Percentiles rank a stretch among this genome's conserved stretches.
Conservation (phyloP, 92 coral and sea anemone species). For the Metridium senile region DNA sequence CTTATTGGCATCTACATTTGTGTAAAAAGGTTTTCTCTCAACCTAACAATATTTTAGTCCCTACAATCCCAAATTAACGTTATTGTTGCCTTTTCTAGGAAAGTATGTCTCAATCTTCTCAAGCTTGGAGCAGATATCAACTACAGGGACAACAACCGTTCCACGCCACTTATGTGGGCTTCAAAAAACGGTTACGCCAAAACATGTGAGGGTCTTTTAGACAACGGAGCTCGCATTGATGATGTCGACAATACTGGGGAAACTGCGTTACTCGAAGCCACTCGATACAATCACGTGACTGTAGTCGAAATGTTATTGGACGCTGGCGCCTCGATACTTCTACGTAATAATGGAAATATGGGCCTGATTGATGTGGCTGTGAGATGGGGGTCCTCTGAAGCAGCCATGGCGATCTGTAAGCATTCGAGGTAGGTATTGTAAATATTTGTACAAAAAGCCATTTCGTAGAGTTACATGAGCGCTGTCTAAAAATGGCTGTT, state of each 20-base stretch:
- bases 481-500: too few species aligned
- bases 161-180: slow-evolving; percentile 72
- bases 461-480: too few species aligned
- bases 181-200: slow-evolving; percentile 47
- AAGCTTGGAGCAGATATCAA: slow-evolving; percentile 72
- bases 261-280: slow-evolving; percentile 74
- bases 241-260: slow-evolving; percentile 24
- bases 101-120: slow-evolving; percentile 60
- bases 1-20: too few species aligned
- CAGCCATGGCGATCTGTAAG: slow-evolving; percentile 55
- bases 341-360: slow-evolving; percentile 43
- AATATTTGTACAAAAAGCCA: too few species aligned
- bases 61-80: too few species aligned
- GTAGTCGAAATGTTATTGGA: slow-evolving; percentile 58
- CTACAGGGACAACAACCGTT: slow-evolving; percentile 50
- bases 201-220: slow-evolving; percentile 62
- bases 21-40: too few species aligned
- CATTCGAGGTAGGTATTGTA: slow-evolving; percentile 75
- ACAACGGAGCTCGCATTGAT: slow-evolving; percentile 59
- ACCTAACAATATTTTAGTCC: too few species aligned
- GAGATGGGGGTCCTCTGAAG: slow-evolving; percentile 58
- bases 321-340: slow-evolving; percentile 59
- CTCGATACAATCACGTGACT: slow-evolving; percentile 50
- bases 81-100: slow-evolving; percentile 41
- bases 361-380: slow-evolving; percentile 65